phyloP scores from a whole-genome alignment of 1,140 invertebrate genomes.

The Sarcophaga peregrina region DNA sequence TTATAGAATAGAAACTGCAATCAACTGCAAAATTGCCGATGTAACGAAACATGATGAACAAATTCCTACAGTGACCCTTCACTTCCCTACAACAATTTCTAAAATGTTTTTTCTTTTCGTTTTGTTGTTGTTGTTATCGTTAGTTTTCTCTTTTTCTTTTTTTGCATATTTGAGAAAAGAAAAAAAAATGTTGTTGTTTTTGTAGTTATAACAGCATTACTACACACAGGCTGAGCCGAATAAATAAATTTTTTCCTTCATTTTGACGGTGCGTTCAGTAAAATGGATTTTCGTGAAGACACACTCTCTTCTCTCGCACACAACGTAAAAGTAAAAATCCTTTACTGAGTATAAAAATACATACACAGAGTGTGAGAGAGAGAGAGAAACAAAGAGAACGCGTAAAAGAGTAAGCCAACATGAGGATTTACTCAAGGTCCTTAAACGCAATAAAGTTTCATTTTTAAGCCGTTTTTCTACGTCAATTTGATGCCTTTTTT shows the following conservation, averaged over 20 bases:
- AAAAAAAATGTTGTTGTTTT: background rate
- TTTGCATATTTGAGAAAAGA: background rate
- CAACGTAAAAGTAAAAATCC: background rate
- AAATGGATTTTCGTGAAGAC: background rate
- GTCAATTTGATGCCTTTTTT: constrained; percentile 12
- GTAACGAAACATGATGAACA: background rate
- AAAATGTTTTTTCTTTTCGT: background rate
- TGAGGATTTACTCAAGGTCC: constrained; percentile 5
- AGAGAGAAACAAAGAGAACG: background rate
- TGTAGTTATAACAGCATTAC: too few species aligned
- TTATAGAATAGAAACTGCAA: background rate
- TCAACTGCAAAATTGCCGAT: constrained; percentile 31
- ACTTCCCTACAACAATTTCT: background rate
- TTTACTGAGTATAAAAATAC: background rate
- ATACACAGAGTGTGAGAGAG: background rate
- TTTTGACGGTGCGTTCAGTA: background rate
- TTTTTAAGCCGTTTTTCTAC: constrained; percentile 36
- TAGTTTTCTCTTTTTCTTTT: background rate
- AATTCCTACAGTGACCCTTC: background rate
- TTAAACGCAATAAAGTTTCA: constrained; percentile 25
- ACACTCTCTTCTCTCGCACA: background rate
- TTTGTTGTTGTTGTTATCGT: background rate
- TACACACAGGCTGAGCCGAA: too few species aligned
- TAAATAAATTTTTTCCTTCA: too few species aligned
- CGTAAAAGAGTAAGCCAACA: background rate